phyloP scores from a whole-genome alignment of 1,140 invertebrate genomes.

The Lasioglossum baleicum region DNA sequence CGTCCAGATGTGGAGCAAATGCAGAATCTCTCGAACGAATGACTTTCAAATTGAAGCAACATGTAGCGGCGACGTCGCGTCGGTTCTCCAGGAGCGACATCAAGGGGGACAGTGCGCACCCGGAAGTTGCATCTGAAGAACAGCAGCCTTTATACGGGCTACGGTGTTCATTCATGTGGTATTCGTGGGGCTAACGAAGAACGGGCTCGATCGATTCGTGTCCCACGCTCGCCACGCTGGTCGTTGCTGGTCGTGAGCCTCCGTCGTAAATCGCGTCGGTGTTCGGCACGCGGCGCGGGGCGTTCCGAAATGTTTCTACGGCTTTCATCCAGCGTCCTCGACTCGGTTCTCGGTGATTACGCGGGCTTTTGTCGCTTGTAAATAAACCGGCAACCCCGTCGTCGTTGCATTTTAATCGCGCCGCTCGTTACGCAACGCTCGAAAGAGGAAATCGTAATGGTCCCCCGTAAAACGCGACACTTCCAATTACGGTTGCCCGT shows the following conservation, averaged over 20 bases:
- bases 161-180: not conserved
- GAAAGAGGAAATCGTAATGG: conserved; percentile 33
- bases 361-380: not conserved
- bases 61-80: not conserved
- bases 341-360: not conserved
- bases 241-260: not conserved
- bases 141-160: not conserved
- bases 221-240: not conserved
- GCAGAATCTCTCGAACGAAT: too few species aligned
- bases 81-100: not conserved
- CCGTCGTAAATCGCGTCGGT: conserved; percentile 33
- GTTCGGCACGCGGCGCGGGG: not conserved
- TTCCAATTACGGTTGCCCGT: conserved; percentile 25
- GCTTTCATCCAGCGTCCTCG: too few species aligned
- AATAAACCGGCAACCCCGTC: not conserved
- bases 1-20: too few species aligned
- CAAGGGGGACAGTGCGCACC: not conserved
- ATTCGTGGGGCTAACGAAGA: conserved; percentile 8
- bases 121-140: not conserved
- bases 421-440: conserved; percentile 6
- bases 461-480: conserved; percentile 26
- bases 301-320: not conserved
- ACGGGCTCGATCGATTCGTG: conserved; percentile 3
- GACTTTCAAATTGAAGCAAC: not conserved
- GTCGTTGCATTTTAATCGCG: conserved; percentile 20